Conservation (phyloP, 2,888 invertebrate species). For the Ganaspis brasiliensis region DNA sequence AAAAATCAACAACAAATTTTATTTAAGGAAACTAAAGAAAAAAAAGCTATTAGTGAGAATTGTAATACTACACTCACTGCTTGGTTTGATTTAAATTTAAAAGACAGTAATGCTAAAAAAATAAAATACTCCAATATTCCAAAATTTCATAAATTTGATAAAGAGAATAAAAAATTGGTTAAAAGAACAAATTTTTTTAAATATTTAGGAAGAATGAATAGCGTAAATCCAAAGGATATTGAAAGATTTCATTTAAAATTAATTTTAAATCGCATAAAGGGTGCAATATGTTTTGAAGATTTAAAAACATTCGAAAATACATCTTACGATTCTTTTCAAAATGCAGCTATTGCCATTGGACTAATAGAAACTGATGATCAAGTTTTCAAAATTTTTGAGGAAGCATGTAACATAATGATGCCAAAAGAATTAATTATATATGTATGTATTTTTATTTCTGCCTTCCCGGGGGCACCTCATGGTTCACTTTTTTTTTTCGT, state of each 20-base stretch:
- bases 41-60: too few relatives aligned
- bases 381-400: background rate
- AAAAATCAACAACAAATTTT: constrained; percentile 39
- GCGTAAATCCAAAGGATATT: background rate
- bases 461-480: too few relatives aligned
- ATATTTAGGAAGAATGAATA: background rate
- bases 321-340: background rate
- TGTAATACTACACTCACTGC: constrained; percentile 52
- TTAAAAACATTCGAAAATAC: too few relatives aligned
- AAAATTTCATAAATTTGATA: constrained; percentile 45
- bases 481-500: too few relatives aligned
- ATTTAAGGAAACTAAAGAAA: too few relatives aligned
- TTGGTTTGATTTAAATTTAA: constrained; percentile 45
- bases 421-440: background rate
- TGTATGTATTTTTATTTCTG: too few relatives aligned
- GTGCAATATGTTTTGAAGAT: background rate
- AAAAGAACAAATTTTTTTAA: background rate
- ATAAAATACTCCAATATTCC: constrained; percentile 40
- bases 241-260: background rate
- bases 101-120: background rate
- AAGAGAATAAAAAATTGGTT: constrained; percentile 23
- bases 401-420: background rate
- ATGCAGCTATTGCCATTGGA: background rate
- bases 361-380: background rate
- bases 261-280: background rate